These are phyloP conservation scores for Tenodera sinensis DNA, from an alignment of 2,888 invertebrate genomes.

Conservation along the genomic window DNA sequence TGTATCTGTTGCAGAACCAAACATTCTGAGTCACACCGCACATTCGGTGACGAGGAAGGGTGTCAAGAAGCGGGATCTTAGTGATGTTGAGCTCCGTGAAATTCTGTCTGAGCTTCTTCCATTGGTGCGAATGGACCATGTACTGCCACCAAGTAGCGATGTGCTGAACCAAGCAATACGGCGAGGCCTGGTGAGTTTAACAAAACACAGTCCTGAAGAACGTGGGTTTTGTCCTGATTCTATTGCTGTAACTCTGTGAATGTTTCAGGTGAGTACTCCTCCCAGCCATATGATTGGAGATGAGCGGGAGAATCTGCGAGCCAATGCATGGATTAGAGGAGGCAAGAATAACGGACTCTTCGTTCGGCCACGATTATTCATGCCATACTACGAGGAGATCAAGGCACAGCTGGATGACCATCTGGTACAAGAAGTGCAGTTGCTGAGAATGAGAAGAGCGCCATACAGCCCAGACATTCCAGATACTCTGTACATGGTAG, in stretches of 20 bases:
- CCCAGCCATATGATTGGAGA: constrained; percentile 79
- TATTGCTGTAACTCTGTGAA: not conserved
- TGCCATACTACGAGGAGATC: constrained; percentile 92
- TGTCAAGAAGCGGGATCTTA: constrained; percentile 73
- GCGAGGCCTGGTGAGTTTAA: constrained; percentile 26
- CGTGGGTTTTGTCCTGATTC: too few species aligned
- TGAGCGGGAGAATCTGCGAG: constrained; percentile 60
- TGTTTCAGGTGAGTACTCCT: constrained; percentile 61
- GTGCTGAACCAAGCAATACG: constrained; percentile 61
- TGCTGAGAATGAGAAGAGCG: constrained; percentile 65
- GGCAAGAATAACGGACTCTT: constrained; percentile 63
- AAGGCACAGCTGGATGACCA: constrained; percentile 84
- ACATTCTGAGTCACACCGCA: constrained; percentile 86
- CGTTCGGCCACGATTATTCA: constrained; percentile 84
- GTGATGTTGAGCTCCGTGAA: constrained; percentile 81
- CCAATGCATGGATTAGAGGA: constrained; percentile 78
- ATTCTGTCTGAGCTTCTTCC: constrained; percentile 80
- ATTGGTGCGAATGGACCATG: constrained; percentile 84
- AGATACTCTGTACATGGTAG: constrained; percentile 88
- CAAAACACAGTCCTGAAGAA: not conserved
- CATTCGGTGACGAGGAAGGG: constrained; percentile 86
- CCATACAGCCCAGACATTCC: constrained; percentile 81
- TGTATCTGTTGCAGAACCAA: constrained; percentile 66
- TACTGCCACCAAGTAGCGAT: constrained; percentile 80
- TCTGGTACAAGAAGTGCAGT: constrained; percentile 71